These are phyloP conservation scores for Elgonia sp. DNA, from an alignment of 2,888 invertebrate species.

Conservation along the genomic window DNA sequence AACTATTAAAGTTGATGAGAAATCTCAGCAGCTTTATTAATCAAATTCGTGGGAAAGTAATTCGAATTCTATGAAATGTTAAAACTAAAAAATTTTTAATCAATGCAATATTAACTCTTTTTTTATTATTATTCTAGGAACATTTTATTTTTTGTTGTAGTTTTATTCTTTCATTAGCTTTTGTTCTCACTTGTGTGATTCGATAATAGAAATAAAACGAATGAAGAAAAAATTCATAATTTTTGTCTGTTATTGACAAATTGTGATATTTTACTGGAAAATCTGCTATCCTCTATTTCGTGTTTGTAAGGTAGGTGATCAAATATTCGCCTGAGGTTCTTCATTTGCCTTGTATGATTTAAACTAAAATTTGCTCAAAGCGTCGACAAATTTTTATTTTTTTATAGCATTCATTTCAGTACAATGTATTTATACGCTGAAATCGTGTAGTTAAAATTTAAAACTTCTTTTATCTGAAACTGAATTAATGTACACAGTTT, in stretches of 20 bases:
- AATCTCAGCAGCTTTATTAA: no score
- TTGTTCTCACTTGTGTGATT: not conserved
- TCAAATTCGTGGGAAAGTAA: no score
- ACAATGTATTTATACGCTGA: conserved; percentile 18
- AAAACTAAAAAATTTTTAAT: no score
- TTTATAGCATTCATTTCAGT: conserved; percentile 25
- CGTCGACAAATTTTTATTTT: conserved; percentile 43
- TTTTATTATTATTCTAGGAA: not conserved
- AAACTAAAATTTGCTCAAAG: conserved; percentile 43
- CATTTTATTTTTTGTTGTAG: not conserved
- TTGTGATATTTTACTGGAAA: conserved; percentile 50
- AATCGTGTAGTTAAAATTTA: conserved; percentile 30
- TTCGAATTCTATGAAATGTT: no score
- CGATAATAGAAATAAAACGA: conserved; percentile 19
- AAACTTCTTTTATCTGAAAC: not conserved
- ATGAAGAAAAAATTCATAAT: conserved; percentile 20
- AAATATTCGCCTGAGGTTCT: conserved; percentile 58
- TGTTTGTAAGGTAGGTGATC: conserved; percentile 55
- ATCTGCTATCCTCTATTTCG: conserved; percentile 57
- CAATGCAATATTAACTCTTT: not conserved
- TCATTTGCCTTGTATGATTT: conserved; percentile 54
- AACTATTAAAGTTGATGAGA: no score
- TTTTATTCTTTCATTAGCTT: conserved; percentile 26
- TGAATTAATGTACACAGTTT: not conserved
- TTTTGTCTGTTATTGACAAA: conserved; percentile 51